Base-by-base conservation (phyloP, 2,888 invertebrate species). In the Diloba caeruleocephala region DNA sequence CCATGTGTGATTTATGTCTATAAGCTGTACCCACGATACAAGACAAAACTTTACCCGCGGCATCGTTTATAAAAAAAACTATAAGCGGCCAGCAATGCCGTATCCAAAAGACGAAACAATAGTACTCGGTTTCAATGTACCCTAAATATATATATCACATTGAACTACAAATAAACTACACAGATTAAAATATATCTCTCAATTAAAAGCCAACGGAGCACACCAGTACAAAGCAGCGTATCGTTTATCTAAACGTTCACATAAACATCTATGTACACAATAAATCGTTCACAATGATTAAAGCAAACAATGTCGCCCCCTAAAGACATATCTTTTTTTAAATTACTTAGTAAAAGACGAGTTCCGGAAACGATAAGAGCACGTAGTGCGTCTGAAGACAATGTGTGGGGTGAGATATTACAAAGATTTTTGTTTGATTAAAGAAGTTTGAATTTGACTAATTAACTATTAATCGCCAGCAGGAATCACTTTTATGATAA, bases 261-360 rank as follows among this genome's bases (percentile, higher is more conserved):
- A 68, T 67, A 71, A 71, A 74, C 70, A 76, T 71, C 56, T 67
- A 64, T 73, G 69, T 68, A 81, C 79, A 81, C 70, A 77, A 79
- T 85, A 86, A 88, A 85, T 87, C 86, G 83, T 77, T 86, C 82
- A 82, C 82, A 82, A 84, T 79, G 78, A 89, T 87, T 87, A 87
- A 87, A 88, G 83, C 80, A 84, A 89, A 88, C 88, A 90, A 83
- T 82, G 85, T 81, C 76, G 42, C 68, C 85, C 81, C 78, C 70
- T 65, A 67, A 79, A 78, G 77, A 85, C 86, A 83, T 84, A 84
- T 85, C 80, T 85, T 85, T 88, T 84, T 87, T 87, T 85, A 82
- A 88, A 89, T 89, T 90, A 90, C 88, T 89, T 80, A 84, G 89
- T 88, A 85, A 85, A 83, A 88, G 87, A 88, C 85, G 89, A 85